Evolutionary conservation across 2,888 invertebrate genomes (phyloP).

Genomic region (Pristionchus mayeri): DNA sequence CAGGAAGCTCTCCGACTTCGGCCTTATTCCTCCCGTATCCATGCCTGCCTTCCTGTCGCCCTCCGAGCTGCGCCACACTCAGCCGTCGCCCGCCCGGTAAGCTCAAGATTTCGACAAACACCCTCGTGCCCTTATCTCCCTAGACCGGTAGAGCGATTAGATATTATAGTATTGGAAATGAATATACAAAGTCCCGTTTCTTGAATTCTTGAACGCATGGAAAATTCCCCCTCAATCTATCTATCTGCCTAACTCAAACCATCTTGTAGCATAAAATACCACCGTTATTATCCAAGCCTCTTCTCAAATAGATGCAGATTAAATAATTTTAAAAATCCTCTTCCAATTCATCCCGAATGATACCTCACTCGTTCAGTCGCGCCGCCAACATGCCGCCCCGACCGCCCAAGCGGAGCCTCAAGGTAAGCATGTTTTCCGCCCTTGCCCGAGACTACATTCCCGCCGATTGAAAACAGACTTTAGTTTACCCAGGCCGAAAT

Average conservation of each 20-base stretch:
- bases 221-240: too few species aligned
- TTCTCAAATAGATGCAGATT: too few species aligned
- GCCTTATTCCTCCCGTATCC: slow-evolving; percentile 33
- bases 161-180: too few species aligned
- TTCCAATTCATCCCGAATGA: not conserved
- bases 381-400: slow-evolving; percentile 18
- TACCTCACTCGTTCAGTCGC: not conserved
- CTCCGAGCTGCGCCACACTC: slow-evolving; percentile 30
- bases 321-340: too few species aligned
- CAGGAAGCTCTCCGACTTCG: slow-evolving; percentile 49
- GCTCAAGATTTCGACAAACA: too few species aligned
- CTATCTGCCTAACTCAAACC: too few species aligned
- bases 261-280: too few species aligned
- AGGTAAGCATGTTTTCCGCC: not conserved
- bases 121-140: too few species aligned
- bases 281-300: too few species aligned
- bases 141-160: too few species aligned
- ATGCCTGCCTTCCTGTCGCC: not conserved
- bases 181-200: too few species aligned
- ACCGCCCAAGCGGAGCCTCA: slow-evolving; percentile 39
- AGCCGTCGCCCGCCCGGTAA: not conserved
- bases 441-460: not conserved
- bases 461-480: not conserved
- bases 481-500: not conserved
- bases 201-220: too few species aligned